A percentile compares a stretch with the other conserved stretches of the same genome.
Evolutionary conservation across 2,888 invertebrate species (phyloP).

Genomic region (Keiferia lycopersicella): DNA sequence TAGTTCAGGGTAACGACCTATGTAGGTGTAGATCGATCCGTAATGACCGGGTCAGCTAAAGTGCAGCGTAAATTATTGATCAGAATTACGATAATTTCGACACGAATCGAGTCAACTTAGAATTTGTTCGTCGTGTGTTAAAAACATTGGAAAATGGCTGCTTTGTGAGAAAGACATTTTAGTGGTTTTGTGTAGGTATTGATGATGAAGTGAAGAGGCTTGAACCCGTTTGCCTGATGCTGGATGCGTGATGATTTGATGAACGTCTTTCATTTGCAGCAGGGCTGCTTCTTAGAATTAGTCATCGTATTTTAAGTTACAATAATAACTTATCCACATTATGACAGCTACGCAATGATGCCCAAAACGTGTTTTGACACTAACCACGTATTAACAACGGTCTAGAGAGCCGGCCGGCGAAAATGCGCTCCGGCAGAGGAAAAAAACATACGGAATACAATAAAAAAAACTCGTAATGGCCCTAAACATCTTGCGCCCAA

Average conservation of each 20-base stretch:
- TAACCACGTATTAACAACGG: constrained; percentile 42
- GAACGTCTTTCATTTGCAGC: too few relatives aligned
- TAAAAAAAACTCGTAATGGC: constrained; percentile 21
- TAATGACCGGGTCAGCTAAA: constrained; percentile 17
- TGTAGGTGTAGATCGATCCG: background rate
- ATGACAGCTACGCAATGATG: constrained; percentile 26
- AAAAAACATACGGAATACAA: constrained; percentile 14
- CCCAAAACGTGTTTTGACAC: constrained; percentile 36
- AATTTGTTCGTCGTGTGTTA: background rate
- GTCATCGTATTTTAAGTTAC: too few relatives aligned
- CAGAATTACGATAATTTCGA: background rate
- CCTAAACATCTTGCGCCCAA: constrained; percentile 22
- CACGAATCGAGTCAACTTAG: background rate
- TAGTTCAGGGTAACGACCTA: constrained; percentile 17
- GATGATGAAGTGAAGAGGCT: too few relatives aligned
- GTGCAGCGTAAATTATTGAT: background rate
- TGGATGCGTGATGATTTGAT: too few relatives aligned
- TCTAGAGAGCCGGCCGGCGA: constrained; percentile 35
- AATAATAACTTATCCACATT: constrained; percentile 34
- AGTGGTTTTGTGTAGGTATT: too few relatives aligned
- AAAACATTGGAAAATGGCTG: background rate
- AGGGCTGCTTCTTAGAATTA: too few relatives aligned
- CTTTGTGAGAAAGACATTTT: too few relatives aligned
- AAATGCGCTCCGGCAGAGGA: constrained; percentile 27
- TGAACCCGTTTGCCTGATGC: too few relatives aligned